Base-by-base conservation (phyloP, 2,888 invertebrate species). In the Notodonta ziczac region DNA sequence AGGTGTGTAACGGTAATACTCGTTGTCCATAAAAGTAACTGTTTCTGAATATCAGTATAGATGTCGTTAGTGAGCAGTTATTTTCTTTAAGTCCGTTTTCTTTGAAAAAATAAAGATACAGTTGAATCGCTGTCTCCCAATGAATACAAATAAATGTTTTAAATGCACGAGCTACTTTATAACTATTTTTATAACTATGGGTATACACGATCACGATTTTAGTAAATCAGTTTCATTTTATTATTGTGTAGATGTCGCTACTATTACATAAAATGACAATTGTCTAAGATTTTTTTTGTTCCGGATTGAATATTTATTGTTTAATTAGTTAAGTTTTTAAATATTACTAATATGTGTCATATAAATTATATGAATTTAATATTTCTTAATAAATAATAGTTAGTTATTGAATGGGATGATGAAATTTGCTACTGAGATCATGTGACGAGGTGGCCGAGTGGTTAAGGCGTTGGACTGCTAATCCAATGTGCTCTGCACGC, bases 391-490 rank as follows among this genome's bases (percentile, higher is more conserved):
- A 50, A 50, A 2, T 50, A 16, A 16, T 16, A 14, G 32, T 14
- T 51, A 53, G 0, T 12, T 35, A 42, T 57, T 64, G 35, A 65
- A 73, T 60, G 0, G 70, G 53, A 65, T 65, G 14, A 7, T 44
- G 65, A 85, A 87, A 88, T 91, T 91, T 75, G 61, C 5, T 2
- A 0, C 0, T 0, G 0, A 0, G 0, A 0, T 0, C 67, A 88
- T 73, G 82, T 73, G 96, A 96, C 96, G 96, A 96, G 96, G 96
- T 96, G 96, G 96, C 96, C 96, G 96, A 96, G 96, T 96, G 96
- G 96, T 96, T 96, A 96, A 96, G 96, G 96, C 96, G 96, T 96
- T 96, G 96, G 96, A 96, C 96, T 96, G 96, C 96, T 96, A 96
- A 96, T 96, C 96, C 96, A 96, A 96, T 96, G 96, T 95, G 96